A percentile compares a stretch with the other conserved stretches of the same genome.
Conservation (phyloP, 53 echinoderm and acorn worm species). For the Apostichopus leukothele region DNA sequence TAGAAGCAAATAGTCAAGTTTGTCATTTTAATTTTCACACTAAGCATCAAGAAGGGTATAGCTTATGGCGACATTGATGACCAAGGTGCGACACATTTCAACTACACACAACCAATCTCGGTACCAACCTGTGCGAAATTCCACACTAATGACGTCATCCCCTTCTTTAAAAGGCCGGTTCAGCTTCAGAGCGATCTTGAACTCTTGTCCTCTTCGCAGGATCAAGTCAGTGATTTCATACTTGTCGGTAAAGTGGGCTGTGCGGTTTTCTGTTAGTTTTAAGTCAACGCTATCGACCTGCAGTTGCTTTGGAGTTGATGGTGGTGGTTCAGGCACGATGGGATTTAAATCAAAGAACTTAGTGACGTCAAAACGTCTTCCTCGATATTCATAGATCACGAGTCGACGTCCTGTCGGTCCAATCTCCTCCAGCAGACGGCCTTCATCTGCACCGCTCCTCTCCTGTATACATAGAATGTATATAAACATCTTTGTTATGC, state of each 20-base stretch:
- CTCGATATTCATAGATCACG: conserved; percentile 9
- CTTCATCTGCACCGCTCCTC: neutral
- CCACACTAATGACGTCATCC: conserved; percentile 47
- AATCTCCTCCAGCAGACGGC: conserved; percentile 4
- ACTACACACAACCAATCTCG: too few species aligned
- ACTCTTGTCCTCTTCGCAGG: conserved; percentile 74
- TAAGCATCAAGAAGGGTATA: too few species aligned
- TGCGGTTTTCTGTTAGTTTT: conserved; percentile 24
- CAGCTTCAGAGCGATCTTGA: conserved; percentile 60
- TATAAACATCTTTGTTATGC: neutral
- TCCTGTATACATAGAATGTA: neutral
- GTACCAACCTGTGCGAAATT: conserved; percentile 60
- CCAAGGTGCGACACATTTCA: too few species aligned
- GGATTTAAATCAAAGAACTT: neutral
- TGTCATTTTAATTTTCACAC: too few species aligned
- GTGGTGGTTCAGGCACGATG: conserved; percentile 13
- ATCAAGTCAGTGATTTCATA: conserved; percentile 60
- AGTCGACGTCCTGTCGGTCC: conserved; percentile 4
- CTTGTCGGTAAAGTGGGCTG: conserved; percentile 51
- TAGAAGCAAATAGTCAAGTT: too few species aligned
- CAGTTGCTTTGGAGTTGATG: neutral
- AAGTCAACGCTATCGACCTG: conserved; percentile 45
- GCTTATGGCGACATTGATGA: too few species aligned
- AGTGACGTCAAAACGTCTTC: conserved; percentile 35
- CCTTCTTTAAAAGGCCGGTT: conserved; percentile 48